phyloP scores from a whole-genome alignment of 2,888 invertebrate genomes.

The Theristus sp. region DNA sequence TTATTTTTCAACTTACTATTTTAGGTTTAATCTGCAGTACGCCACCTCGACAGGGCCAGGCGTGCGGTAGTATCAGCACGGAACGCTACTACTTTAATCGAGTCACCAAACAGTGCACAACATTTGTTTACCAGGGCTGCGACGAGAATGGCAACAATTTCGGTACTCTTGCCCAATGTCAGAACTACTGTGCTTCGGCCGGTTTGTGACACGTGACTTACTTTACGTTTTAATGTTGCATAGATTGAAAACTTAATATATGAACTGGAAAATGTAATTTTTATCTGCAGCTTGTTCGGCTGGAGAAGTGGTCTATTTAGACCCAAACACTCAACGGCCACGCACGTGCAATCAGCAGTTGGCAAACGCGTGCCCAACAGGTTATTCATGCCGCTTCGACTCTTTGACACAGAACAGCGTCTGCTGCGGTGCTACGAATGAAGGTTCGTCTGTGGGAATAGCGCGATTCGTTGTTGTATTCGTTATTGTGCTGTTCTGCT shows the following conservation, averaged over 20 bases:
- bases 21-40: conserved; percentile 23
- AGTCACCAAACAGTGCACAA: conserved; percentile 22
- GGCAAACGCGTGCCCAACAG: conserved; percentile 23
- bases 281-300: conserved; percentile 23
- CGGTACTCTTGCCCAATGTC: conserved; percentile 23
- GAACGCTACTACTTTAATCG: conserved; percentile 24
- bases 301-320: conserved; percentile 18
- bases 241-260: too few species aligned
- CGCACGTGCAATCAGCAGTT: conserved; percentile 23
- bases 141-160: conserved; percentile 23
- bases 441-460: conserved; percentile 9
- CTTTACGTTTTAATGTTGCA: too few species aligned
- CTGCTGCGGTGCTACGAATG: conserved; percentile 26
- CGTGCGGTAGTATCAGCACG: conserved; percentile 22
- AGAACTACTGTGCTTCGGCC: conserved; percentile 26
- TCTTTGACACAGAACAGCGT: conserved; percentile 15
- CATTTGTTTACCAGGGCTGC: conserved; percentile 25
- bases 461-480: neutral
- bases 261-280: too few species aligned
- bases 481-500: too few species aligned
- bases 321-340: conserved; percentile 20
- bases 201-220: too few species aligned
- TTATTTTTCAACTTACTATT: neutral
- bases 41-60: conserved; percentile 24
- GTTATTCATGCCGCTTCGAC: conserved; percentile 23